These are phyloP conservation scores for Coracopsis vasa DNA, from an alignment of 2,113 vertebrate species.

Conservation along the genomic window DNA sequence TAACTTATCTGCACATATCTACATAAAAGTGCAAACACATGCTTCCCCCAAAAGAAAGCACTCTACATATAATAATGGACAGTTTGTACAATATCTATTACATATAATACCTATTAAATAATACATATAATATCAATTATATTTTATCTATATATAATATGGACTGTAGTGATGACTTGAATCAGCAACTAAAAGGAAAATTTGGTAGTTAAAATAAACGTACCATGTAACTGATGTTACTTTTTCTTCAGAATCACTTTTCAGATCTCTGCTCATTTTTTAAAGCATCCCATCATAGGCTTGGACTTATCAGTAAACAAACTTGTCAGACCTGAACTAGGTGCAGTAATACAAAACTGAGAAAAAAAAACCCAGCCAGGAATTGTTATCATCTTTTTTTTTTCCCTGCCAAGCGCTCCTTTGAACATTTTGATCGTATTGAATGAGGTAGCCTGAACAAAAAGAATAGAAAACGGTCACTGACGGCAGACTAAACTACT, in stretches of 20 bases:
- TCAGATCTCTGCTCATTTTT: neutral
- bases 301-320: neutral
- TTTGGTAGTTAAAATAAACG: neutral
- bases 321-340: neutral
- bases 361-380: neutral
- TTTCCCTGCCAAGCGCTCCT: neutral
- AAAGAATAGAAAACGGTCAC: neutral
- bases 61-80: neutral
- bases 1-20: neutral
- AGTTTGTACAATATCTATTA: neutral
- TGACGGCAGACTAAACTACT: conserved; percentile 24
- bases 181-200: neutral
- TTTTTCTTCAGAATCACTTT: neutral
- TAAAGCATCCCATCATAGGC: neutral
- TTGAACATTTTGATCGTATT: conserved; percentile 23
- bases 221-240: neutral
- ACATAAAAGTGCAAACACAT: neutral
- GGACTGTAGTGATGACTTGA: neutral
- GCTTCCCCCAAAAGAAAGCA: neutral
- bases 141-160: neutral
- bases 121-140: neutral
- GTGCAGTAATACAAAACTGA: neutral
- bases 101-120: neutral
- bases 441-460: conserved; percentile 9
- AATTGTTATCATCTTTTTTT: neutral